Evolutionary conservation across 2,888 invertebrate genomes (phyloP), one percentile per base, ranked within the genome.

Genomic region (Lamellibrachia satsuma): DNA sequence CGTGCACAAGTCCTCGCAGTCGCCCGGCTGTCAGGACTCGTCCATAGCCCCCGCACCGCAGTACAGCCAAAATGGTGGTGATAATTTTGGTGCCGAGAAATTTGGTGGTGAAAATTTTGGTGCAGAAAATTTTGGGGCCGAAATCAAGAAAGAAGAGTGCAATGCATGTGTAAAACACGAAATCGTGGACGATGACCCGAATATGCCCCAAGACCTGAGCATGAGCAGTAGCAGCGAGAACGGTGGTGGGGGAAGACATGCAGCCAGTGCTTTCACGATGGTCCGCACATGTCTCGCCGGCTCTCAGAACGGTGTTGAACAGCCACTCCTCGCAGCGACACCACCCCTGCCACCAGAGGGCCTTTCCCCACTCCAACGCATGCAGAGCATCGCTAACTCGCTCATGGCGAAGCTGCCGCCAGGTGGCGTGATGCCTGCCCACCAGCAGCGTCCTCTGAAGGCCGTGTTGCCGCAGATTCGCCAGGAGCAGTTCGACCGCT

Each of bases 381-480:
- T 99, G 99, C 99, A 99, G 93, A 99, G 99, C 94, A 99, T 99
- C 95, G 99, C 99, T 91, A 99, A 99, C 96, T 99, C 99, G 94
- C 97, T 99, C 95, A 98, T 99, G 94, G 95, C 95, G 93, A 94
- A 96, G 94, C 95, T 94, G 98, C 98, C 97, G 98, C 98, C 93
- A 90, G 92, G 95, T 94, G 91, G 93, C 94, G 91, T 94, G 22
- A 90, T 95, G 39, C 94, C 94, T 90, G 93, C 94, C 90, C 92
- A 91, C n/a, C 91, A 98, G 91, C 98, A 98, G 96, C 97, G 99
- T 94, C 99, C 99, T 27, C 97, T 99, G 95, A 99, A 99, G 97
- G 99, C 99, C 57, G 99, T 99, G 91, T 97, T 99, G 95, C 99
- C 99, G 90, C 99, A 99, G 3, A 99, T 99, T 94, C 99, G 99